Evolutionary conservation across 2,797 vertebrate species (phyloP), one percentile per base, ranked within the genome.

Genomic region (Xyrichtys novacula): DNA sequence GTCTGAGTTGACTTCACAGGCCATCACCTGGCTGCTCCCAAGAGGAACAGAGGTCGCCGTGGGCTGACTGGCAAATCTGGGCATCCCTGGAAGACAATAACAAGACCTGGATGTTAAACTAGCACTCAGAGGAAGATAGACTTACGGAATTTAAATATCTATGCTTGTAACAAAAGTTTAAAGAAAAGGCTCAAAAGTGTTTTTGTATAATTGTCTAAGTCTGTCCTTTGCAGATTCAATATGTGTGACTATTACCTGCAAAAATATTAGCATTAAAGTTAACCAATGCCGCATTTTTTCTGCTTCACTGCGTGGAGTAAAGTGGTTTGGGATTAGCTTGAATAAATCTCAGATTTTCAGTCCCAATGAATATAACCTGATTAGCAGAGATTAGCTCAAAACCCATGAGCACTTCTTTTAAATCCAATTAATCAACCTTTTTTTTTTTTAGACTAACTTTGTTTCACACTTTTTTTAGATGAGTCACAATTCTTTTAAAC

Each of bases 1-100:
- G 77, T 98, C 97, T 0, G 91, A 81, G 60, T 95, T 95, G 64
- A 96, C 95, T 65, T 98, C 97, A 28, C 98, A 99, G 50, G 84
- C 92, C 69, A 99, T 91, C 81, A 97, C 76, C 1, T 94, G 92
- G 34, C 76, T 97, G 90, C 91, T 94, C 0, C 96, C 96, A 1
- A 65, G 47, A 12, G 29, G 84, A 42, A 94, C 95, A 0, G 92
- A 84, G 0, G 92, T 68, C 0, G 95, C 53, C 34, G 94, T 93
- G 0, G 97, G 97, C 84, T 98, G 96, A 83, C 93, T 96, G 71
- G 75, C 72, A 68, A 97, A 97, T 79, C 96, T 89, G 15, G 96
- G 96, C 78, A 95, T 95, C 10, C 97, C 98, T 98, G 84, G 7
- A 50, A 67, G 29, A 74, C 11, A 25, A 42, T 4, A 60, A 56